Percentiles rank a stretch among this genome's conserved stretches.
These are phyloP conservation scores for Bellardia bayeri DNA, from an alignment of 2,888 invertebrate species.

Conservation along the genomic window DNA sequence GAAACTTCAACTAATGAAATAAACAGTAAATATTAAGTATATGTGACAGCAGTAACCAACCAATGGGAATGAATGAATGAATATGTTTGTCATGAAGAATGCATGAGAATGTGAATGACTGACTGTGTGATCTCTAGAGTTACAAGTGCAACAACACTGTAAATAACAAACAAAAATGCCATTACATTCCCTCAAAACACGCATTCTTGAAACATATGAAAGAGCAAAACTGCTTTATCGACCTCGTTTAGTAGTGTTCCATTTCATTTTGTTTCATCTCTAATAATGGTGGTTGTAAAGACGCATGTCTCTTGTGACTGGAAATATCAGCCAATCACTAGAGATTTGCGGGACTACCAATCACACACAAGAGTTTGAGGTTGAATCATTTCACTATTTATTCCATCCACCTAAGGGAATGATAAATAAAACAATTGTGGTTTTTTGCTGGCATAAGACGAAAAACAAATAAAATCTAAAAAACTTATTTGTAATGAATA, in stretches of 20 bases:
- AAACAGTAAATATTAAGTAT: conserved; percentile 41
- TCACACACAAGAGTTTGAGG: conserved; percentile 71
- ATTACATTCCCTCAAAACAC: conserved; percentile 21
- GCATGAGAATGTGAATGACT: conserved; percentile 38
- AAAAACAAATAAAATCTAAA: too few relatives aligned
- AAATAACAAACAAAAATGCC: conserved; percentile 30
- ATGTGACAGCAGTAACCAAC: conserved; percentile 45
- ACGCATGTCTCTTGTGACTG: conserved; percentile 65
- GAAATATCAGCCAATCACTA: conserved; percentile 71
- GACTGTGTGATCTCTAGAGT: conserved; percentile 33
- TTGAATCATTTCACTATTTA: neutral
- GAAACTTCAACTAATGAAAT: conserved; percentile 22
- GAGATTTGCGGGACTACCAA: conserved; percentile 74
- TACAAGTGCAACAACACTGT: conserved; percentile 23
- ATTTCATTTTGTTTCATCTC: conserved; percentile 31
- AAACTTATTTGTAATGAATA: neutral
- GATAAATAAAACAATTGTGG: neutral
- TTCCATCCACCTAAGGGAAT: conserved; percentile 16
- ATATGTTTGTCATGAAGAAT: conserved; percentile 39
- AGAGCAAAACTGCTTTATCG: conserved; percentile 37
- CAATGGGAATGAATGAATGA: conserved; percentile 58
- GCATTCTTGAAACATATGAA: too few relatives aligned
- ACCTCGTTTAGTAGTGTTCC: conserved; percentile 13
- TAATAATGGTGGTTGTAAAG: conserved; percentile 62
- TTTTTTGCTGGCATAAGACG: neutral